Evolutionary conservation across 1,140 invertebrate species (phyloP), one percentile per base, ranked within the genome.

Genomic region (Megathymus violae): DNA sequence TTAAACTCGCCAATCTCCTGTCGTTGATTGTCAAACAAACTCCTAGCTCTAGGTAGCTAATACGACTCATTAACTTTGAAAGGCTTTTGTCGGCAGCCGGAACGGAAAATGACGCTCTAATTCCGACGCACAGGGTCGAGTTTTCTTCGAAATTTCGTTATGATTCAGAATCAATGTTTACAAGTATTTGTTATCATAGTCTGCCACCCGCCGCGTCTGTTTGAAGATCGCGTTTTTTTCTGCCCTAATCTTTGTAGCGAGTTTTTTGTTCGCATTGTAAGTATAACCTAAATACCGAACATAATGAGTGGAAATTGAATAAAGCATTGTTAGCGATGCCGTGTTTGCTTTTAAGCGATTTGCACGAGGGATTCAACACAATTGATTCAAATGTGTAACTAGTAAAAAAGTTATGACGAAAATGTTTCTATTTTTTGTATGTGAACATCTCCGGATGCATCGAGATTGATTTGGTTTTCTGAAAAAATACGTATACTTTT

Each of bases 301-400:
- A 69, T 79, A 77, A 79, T 79, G 62, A 70, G 65, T 64, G 67
- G 63, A 66, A 77, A 80, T 76, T 78, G 68, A 66, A 76, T 77
- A n/a, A 58, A 75, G 63, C 34, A 67, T 79, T 79, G 71, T 78
- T 67, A 51, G n/a, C n/a, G n/a, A 19, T 34, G 27, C 15, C 9
- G 48, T 40, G 58, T 50, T 27, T 64, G 40, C 25, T 56, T 61
- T 34, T 61, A 36, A 52, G 40, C 36, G 15, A 50, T 50, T 50
- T 48, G 40, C 40, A 15, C 13, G 54, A 46, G 40, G 16, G 56
- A 44, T 14, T 44, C 19, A 19, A 34, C 13, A 34, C 13, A 10
- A 16, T 50, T 34, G 41, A n/a, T 19, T 9, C 0, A 36, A 5
- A 5, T 22, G 5, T n/a, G n/a, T n/a, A n/a, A n/a, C n/a, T 5